Base-by-base conservation (phyloP, 2,113 vertebrate species). In the Suricata suricatta region DNA sequence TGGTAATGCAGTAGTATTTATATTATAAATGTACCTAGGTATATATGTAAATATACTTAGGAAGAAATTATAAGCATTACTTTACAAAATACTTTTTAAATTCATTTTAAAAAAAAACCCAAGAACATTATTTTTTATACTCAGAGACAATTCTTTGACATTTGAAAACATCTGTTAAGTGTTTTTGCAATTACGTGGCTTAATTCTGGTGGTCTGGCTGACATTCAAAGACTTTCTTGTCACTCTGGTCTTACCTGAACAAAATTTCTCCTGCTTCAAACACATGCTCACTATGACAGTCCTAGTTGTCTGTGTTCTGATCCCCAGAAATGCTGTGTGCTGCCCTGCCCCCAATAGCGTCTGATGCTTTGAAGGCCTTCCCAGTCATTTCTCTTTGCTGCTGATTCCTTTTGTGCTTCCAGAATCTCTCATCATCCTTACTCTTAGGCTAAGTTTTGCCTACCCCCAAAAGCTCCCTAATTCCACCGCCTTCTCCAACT, bases 271-370 rank as follows among this genome's bases (percentile, higher is more conserved):
- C 14, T 80, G 6, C 38, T 76, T 63, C n/a, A 50, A 60, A 88
- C 3, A 4, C 19, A 25, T 15, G 19, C 29, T 76, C 69, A 5
- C 31, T 41, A 0, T 5, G 3, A 29, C 16, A 50, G 31, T 72
- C 13, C 25, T 23, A 80, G 44, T 7, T 47, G 41, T 19, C 60
- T 60, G 0, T 63, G 11, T 2, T 93, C 41, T 54, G 8, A 57
- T 64, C 7, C n/a, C 25, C 31, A n/a, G 63, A 29, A n/a, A 4
- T 14, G 0, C 3, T 6, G 3, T 21, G 0, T 7, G 50, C n/a
- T 63, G 25, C 38, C 41, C 44, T 16, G 25, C 14, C 2, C 33
- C 33, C 52, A 16, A 17, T 1, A 33, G 2, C 69, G 23, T 69
- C 33, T 68, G 31, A 16, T n/a, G 8, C 25, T 19, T 60, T 19